Percentiles rank a stretch among this genome's conserved stretches.
phyloP scores from a whole-genome alignment of 1,140 invertebrate genomes.

The Gonioctena quinquepunctata region DNA sequence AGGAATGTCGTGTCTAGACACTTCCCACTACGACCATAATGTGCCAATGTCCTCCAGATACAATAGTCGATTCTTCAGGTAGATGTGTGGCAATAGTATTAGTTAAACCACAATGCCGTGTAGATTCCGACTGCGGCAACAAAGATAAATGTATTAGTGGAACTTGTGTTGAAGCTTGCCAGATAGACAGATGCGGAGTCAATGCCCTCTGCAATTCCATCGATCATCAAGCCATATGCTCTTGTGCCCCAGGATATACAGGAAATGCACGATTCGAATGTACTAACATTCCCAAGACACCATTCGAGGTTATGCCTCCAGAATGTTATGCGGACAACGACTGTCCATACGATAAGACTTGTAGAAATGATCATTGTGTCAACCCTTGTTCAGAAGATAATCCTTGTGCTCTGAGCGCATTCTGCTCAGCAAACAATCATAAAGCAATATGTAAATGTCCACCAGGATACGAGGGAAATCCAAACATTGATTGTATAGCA shows the following conservation, averaged over 20 bases:
- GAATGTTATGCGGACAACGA: constrained; percentile 80
- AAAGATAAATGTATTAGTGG: constrained; percentile 74
- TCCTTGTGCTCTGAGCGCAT: constrained; percentile 74
- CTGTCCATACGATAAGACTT: constrained; percentile 73
- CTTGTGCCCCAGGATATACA: constrained; percentile 75
- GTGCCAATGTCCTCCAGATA: constrained; percentile 79
- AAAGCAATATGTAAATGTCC: constrained; percentile 80
- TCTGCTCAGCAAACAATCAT: constrained; percentile 78
- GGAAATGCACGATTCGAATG: constrained; percentile 86
- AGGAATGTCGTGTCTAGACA: constrained; percentile 80
- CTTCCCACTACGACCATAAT: constrained; percentile 80
- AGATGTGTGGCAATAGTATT: constrained; percentile 63
- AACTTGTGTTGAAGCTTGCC: constrained; percentile 79
- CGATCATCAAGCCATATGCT: constrained; percentile 76
- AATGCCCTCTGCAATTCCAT: constrained; percentile 81
- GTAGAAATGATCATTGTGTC: constrained; percentile 73
- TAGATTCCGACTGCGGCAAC: constrained; percentile 73
- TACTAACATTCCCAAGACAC: constrained; percentile 59
- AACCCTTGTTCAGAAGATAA: constrained; percentile 74
- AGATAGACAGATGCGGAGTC: constrained; percentile 75
- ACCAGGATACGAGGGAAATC: constrained; percentile 74
- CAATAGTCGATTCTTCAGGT: constrained; percentile 65
- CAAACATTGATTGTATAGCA: constrained; percentile 72
- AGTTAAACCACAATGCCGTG: constrained; percentile 64
- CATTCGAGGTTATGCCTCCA: constrained; percentile 57